Percentiles rank a stretch among this genome's conserved stretches.
Evolutionary conservation across 2,888 invertebrate species (phyloP).

Genomic region (Thecocarcelia acutangulata): DNA sequence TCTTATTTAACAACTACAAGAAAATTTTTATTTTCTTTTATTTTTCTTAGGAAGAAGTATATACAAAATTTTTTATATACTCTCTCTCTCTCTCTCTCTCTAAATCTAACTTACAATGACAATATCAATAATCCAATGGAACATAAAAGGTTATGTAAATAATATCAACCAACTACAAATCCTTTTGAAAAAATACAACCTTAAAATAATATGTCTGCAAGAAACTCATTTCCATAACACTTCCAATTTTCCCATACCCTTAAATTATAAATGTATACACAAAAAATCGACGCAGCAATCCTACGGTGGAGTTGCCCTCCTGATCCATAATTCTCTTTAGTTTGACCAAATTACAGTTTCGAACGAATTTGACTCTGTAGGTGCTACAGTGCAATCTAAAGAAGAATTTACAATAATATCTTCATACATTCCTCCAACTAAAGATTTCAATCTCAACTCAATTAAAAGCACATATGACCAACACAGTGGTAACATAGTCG

Average conservation of each 20-base stretch:
- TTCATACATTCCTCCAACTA: slow-evolving; percentile 38
- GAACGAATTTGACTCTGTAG: slow-evolving; percentile 30
- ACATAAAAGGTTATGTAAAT: slow-evolving; percentile 56
- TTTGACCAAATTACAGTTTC: slow-evolving; percentile 12
- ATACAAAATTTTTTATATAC: too few species aligned
- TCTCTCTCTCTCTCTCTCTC: too few species aligned
- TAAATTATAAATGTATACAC: slow-evolving; percentile 41
- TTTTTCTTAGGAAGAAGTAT: too few species aligned
- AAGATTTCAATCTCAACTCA: slow-evolving; percentile 2
- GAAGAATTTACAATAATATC: slow-evolving; percentile 37
- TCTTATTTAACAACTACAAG: too few species aligned
- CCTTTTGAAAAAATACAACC: slow-evolving; percentile 40
- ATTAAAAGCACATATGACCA: not conserved
- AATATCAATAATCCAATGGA: slow-evolving; percentile 58
- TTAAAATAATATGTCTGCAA: slow-evolving; percentile 57
- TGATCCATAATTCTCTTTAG: slow-evolving; percentile 51
- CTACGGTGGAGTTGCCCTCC: slow-evolving; percentile 37
- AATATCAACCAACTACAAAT: slow-evolving; percentile 55
- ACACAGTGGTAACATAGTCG: not conserved
- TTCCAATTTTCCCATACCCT: slow-evolving; percentile 42
- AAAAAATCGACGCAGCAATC: not conserved
- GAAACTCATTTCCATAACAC: slow-evolving; percentile 60
- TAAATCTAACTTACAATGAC: too few species aligned
- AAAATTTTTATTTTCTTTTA: too few species aligned
- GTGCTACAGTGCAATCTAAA: slow-evolving; percentile 29